Evolutionary conservation across 2,888 invertebrate genomes (phyloP).

Genomic region (Nemurella pictetii): DNA sequence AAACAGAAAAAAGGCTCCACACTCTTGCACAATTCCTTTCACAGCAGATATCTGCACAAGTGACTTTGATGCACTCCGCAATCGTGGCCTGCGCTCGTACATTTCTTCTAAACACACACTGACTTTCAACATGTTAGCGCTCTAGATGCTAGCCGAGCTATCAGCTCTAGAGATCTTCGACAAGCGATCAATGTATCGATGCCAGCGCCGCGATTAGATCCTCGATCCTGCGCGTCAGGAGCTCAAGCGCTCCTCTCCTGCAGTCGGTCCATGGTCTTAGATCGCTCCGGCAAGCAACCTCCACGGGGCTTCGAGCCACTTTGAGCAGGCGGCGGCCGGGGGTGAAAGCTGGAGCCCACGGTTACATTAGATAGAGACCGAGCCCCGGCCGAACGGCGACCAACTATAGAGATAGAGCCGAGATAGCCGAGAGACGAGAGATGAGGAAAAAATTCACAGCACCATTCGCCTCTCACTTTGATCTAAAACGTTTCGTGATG

Average conservation of each 20-base stretch:
- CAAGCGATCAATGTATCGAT: not conserved
- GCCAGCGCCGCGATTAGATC: not conserved
- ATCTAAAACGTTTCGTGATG: conserved; percentile 24
- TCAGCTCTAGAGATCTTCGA: conserved; percentile 1
- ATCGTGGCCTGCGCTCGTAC: not conserved
- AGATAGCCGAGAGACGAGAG: not conserved
- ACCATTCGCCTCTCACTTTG: conserved; percentile 22
- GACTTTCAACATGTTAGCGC: conserved; percentile 2
- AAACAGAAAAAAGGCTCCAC: not conserved
- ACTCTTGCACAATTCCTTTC: not conserved
- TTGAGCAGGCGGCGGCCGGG: not conserved
- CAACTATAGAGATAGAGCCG: not conserved
- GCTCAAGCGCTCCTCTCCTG: not conserved
- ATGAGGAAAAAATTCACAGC: not conserved
- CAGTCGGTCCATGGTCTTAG: not conserved
- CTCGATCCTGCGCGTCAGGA: not conserved
- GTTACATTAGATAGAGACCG: no score
- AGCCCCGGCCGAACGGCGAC: not conserved
- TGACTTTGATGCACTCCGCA: not conserved
- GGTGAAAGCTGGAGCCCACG: conserved; percentile 20
- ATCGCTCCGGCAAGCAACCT: not conserved
- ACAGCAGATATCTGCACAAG: not conserved
- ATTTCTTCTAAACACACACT: not conserved
- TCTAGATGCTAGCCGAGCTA: not conserved
- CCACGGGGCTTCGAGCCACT: conserved; percentile 15